Percentiles rank a stretch among this genome's conserved stretches.
Conservation (phyloP, 2,113 vertebrate species). For the Siniperca knerii region DNA sequence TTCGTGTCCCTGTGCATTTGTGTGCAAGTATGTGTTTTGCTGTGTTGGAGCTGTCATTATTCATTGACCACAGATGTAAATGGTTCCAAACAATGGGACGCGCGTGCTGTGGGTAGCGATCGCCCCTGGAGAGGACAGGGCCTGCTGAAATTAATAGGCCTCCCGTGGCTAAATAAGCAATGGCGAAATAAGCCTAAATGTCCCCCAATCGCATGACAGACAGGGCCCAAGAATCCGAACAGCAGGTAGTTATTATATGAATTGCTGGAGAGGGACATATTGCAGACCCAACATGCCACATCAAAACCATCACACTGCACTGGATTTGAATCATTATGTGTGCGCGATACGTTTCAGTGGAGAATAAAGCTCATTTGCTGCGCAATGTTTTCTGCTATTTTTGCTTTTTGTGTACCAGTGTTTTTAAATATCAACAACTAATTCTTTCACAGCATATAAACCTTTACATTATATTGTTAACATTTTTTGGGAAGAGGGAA, state of each 20-base stretch:
- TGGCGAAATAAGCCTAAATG: slow-evolving; percentile 86
- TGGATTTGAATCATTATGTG: slow-evolving; percentile 62
- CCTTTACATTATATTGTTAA: background rate
- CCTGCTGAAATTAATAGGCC: slow-evolving; percentile 88
- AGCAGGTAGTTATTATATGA: slow-evolving; percentile 87
- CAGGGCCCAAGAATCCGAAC: slow-evolving; percentile 84
- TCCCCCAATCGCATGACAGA: slow-evolving; percentile 84
- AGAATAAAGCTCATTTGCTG: slow-evolving; percentile 52
- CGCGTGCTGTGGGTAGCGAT: slow-evolving; percentile 74
- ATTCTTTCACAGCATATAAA: background rate
- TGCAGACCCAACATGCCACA: slow-evolving; percentile 78
- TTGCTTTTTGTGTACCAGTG: slow-evolving; percentile 5
- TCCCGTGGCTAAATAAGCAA: slow-evolving; percentile 87
- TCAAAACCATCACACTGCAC: slow-evolving; percentile 74
- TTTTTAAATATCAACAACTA: slow-evolving; percentile 3
- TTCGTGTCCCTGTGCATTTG: slow-evolving; percentile 41
- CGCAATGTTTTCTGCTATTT: slow-evolving; percentile 41
- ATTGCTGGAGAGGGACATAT: slow-evolving; percentile 82
- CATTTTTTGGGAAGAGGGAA: slow-evolving; percentile 13
- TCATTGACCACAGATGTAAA: slow-evolving; percentile 85
- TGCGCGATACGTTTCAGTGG: background rate
- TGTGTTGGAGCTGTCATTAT: slow-evolving; percentile 77
- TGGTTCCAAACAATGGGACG: slow-evolving; percentile 83
- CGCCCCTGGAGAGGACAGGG: slow-evolving; percentile 84
- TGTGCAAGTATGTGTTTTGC: slow-evolving; percentile 68